A percentile compares a stretch with the other conserved stretches of the same genome.
These are phyloP conservation scores for Axis porcinus DNA, from an alignment of 2,113 vertebrate genomes.

Conservation along the genomic window DNA sequence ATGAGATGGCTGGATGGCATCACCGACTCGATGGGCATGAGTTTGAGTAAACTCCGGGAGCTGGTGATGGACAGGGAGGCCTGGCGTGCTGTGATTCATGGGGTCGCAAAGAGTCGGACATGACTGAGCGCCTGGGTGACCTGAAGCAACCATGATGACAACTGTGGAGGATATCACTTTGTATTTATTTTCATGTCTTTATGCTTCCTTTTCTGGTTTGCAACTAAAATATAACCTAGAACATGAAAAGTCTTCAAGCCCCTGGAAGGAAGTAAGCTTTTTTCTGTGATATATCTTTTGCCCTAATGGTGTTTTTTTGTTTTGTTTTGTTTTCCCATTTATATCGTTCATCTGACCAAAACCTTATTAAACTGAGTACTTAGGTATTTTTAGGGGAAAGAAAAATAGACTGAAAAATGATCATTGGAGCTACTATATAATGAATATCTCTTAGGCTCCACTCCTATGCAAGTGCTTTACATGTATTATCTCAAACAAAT, in stretches of 20 bases:
- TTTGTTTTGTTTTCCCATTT: slow-evolving; percentile 18
- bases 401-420: slow-evolving; percentile 7
- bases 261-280: not conserved
- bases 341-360: not conserved
- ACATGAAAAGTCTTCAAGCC: not conserved
- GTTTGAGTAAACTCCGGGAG: too few relatives aligned
- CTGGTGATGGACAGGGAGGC: too few relatives aligned
- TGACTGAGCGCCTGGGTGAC: too few relatives aligned
- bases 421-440: not conserved
- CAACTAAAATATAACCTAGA: not conserved
- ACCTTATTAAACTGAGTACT: not conserved
- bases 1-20: too few relatives aligned
- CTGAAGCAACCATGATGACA: not conserved
- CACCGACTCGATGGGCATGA: too few relatives aligned
- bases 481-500: not conserved
- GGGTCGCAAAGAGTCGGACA: too few relatives aligned
- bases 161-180: not conserved
- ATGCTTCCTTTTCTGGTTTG: not conserved
- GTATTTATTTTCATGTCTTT: not conserved
- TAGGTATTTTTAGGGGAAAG: not conserved
- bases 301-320: not conserved
- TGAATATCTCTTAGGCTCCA: not conserved
- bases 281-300: not conserved
- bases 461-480: not conserved
- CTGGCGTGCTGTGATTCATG: too few relatives aligned